These are phyloP conservation scores for Scrobipalpa atriplicella DNA, from an alignment of 2,888 invertebrate species.

Conservation along the genomic window DNA sequence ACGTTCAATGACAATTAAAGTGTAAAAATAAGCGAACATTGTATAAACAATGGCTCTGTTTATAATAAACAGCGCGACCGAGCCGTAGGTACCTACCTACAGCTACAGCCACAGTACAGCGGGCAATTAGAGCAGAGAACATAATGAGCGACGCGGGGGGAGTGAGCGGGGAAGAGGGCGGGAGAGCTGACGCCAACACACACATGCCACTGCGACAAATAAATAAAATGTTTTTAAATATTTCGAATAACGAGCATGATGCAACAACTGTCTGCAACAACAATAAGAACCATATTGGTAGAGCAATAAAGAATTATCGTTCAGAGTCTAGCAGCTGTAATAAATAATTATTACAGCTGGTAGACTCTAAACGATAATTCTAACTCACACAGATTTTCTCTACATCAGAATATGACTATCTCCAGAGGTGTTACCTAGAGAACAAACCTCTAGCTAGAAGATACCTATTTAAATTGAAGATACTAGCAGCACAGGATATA, in stretches of 20 bases:
- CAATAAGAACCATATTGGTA: neutral
- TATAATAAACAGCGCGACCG: constrained; percentile 32
- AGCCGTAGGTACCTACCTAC: constrained; percentile 3
- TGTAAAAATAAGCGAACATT: constrained; percentile 36
- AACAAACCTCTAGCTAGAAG: too few relatives aligned
- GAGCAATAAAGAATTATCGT: neutral
- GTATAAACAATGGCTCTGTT: constrained; percentile 39
- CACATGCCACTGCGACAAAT: neutral
- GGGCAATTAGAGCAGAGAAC: constrained; percentile 38
- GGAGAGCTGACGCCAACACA: neutral
- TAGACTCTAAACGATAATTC: too few relatives aligned
- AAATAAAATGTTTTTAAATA: neutral
- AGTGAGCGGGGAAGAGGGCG: neutral
- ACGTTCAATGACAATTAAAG: constrained; percentile 34
- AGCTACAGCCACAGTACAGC: constrained; percentile 20
- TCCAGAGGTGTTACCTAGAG: too few relatives aligned
- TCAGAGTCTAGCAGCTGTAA: too few relatives aligned
- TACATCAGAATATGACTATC: too few relatives aligned
- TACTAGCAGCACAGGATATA: too few relatives aligned
- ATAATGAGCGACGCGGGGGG: constrained; percentile 19
- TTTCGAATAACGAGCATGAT: neutral
- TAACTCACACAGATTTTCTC: too few relatives aligned
- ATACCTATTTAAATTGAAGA: too few relatives aligned
- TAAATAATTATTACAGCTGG: too few relatives aligned
- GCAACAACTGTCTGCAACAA: neutral